Percentiles rank a stretch among this genome's conserved stretches.
phyloP scores from a whole-genome alignment of 2,888 invertebrate genomes.

The Sthenelais limicola region DNA sequence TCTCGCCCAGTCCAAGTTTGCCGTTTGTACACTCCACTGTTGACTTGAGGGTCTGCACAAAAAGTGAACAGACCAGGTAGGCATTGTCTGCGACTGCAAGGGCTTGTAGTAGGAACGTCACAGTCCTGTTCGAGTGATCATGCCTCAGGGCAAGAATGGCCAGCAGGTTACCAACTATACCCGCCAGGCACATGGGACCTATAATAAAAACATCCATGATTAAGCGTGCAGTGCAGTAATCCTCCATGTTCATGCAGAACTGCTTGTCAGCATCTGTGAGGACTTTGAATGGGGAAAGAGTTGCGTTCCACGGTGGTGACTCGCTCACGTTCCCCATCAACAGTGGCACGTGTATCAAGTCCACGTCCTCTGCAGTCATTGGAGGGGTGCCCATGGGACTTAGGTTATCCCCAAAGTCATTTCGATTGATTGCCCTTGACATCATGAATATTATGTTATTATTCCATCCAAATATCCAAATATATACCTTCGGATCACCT shows the following conservation, averaged over 20 bases:
- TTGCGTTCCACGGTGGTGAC: too few species aligned
- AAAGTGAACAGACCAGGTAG: constrained; percentile 49
- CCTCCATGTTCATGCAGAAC: constrained; percentile 1
- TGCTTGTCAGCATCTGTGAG: not conserved
- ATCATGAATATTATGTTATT: too few species aligned
- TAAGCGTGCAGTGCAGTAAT: constrained; percentile 15
- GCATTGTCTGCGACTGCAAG: constrained; percentile 52
- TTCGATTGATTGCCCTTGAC: too few species aligned
- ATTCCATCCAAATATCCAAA: too few species aligned
- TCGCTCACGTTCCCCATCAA: too few species aligned
- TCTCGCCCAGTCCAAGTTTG: constrained; percentile 29
- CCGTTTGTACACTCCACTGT: constrained; percentile 46
- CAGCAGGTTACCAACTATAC: constrained; percentile 78
- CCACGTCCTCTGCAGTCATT: too few species aligned
- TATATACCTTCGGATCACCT: too few species aligned
- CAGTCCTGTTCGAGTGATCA: constrained; percentile 66
- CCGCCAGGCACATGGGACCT: constrained; percentile 73
- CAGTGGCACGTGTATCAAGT: too few species aligned
- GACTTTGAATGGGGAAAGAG: not conserved
- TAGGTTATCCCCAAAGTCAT: too few species aligned
- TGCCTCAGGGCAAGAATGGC: constrained; percentile 75
- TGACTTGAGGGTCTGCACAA: constrained; percentile 49
- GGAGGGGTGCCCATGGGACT: too few species aligned
- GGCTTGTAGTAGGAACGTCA: constrained; percentile 71
- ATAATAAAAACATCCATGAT: constrained; percentile 46